A percentile compares a stretch with the other conserved stretches of the same genome.
Evolutionary conservation across 1,140 invertebrate genomes (phyloP).

Genomic region (Ceratitis capitata): DNA sequence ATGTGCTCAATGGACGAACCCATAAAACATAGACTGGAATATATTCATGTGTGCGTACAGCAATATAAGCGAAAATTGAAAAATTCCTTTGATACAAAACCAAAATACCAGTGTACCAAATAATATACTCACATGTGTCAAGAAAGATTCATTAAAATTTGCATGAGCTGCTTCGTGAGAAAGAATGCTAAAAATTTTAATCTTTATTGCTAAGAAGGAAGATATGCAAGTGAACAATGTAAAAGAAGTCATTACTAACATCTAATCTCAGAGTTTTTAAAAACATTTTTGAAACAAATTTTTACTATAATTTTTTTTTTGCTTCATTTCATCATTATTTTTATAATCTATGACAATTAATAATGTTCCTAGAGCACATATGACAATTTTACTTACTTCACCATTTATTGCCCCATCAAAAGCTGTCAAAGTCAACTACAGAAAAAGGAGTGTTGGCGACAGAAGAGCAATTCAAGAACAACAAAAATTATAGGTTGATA

Average conservation of each 20-base stretch:
- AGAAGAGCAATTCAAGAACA: not conserved
- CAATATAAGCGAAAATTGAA: not conserved
- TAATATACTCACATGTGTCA: not conserved
- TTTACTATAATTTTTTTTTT: not conserved
- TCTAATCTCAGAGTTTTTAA: not conserved
- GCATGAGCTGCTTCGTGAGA: not conserved
- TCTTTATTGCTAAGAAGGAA: not conserved
- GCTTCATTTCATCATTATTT: not conserved
- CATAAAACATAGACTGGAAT: too few relatives aligned
- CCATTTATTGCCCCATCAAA: not conserved
- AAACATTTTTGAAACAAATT: not conserved
- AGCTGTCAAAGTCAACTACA: not conserved
- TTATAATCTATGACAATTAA: not conserved
- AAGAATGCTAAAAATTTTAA: not conserved
- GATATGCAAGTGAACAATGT: too few relatives aligned
- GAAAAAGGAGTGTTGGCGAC: not conserved
- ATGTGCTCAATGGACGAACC: too few relatives aligned
- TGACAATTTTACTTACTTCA: not conserved
- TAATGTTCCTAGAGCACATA: not conserved
- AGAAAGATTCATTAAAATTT: not conserved
- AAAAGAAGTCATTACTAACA: too few relatives aligned
- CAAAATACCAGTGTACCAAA: not conserved
- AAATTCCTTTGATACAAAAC: constrained; percentile 2
- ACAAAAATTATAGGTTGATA: constrained; percentile 5
- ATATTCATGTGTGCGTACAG: not conserved